Conservation (phyloP, 1,140 invertebrate genomes). For the Mylabris phalerata region DNA sequence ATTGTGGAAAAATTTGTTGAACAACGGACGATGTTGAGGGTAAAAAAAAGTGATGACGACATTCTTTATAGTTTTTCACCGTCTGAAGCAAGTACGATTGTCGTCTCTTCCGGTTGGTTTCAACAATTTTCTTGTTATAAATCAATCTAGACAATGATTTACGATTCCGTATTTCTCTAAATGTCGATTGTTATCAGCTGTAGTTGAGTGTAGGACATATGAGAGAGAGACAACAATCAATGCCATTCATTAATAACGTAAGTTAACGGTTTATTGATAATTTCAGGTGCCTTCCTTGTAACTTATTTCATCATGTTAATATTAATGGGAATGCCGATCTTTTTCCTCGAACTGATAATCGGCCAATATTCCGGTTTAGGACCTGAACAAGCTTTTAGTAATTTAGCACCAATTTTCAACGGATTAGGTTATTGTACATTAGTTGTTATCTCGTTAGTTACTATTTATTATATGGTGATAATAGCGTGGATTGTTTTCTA, state of each 20-base stretch:
- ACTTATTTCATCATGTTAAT: conserved; percentile 72
- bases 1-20: too few relatives aligned
- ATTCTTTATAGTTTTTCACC: too few relatives aligned
- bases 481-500: conserved; percentile 75
- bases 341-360: conserved; percentile 57
- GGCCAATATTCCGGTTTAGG: conserved; percentile 59
- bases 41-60: too few relatives aligned
- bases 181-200: conserved; percentile 3
- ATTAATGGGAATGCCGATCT: conserved; percentile 74
- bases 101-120: background rate
- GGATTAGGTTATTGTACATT: conserved; percentile 62
- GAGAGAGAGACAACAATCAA: background rate
- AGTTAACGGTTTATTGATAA: background rate
- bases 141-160: conserved; percentile 10
- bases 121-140: background rate
- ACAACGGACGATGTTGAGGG: too few relatives aligned
- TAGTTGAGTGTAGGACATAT: too few relatives aligned
- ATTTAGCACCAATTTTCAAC: conserved; percentile 55
- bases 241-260: background rate
- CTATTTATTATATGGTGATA: conserved; percentile 79
- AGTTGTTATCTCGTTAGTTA: conserved; percentile 70
- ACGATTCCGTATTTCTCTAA: conserved; percentile 2
- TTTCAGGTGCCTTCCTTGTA: conserved; percentile 70
- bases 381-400: conserved; percentile 50
- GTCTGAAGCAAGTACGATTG: background rate